phyloP scores from a whole-genome alignment of 2,797 vertebrate genomes.

The Pipistrellus pygmaeus region DNA sequence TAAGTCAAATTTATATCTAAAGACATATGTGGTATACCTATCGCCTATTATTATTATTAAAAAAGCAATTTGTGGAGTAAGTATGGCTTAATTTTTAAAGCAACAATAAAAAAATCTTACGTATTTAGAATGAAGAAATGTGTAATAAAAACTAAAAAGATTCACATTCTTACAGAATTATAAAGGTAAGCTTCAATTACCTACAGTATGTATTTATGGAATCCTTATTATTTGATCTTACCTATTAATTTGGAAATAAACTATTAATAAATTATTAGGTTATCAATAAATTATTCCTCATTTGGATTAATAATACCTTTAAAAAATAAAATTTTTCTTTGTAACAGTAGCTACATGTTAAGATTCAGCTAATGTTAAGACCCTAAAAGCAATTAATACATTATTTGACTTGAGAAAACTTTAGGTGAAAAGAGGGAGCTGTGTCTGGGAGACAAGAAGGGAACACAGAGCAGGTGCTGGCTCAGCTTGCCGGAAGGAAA shows the following conservation, averaged over 20 bases:
- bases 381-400: neutral
- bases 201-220: neutral
- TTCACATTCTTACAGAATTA: neutral
- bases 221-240: neutral
- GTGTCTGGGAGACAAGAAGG: neutral
- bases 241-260: conserved; percentile 11
- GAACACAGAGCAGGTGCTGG: neutral
- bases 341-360: neutral
- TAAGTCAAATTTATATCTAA: conserved; percentile 6
- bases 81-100: neutral
- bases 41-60: neutral
- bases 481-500: neutral
- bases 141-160: neutral
- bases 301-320: neutral
- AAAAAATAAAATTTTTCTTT: neutral
- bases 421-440: neutral
- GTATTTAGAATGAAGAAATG: conserved; percentile 2
- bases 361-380: neutral
- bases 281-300: neutral
- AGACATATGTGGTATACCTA: neutral
- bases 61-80: neutral
- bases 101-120: neutral
- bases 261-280: neutral
- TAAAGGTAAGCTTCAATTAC: neutral
- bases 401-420: conserved; percentile 31